phyloP scores from a whole-genome alignment of 2,113 vertebrate genomes.

The Rattus rattus region DNA sequence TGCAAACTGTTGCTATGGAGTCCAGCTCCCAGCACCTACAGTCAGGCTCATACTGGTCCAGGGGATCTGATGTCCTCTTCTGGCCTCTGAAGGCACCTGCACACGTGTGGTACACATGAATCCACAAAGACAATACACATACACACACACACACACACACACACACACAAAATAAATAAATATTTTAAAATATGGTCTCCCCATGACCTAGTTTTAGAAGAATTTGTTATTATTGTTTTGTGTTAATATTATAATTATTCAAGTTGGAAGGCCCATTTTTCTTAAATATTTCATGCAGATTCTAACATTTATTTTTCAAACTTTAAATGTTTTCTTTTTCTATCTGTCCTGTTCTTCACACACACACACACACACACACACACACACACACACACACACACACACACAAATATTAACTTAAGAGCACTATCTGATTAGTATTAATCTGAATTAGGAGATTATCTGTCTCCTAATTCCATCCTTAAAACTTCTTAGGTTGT shows the following conservation, averaged over 20 bases:
- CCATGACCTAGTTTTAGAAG: neutral
- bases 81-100: neutral
- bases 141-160: neutral
- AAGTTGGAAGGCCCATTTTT: neutral
- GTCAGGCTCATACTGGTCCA: neutral
- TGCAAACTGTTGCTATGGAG: neutral
- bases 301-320: neutral
- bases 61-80: neutral
- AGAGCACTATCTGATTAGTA: too few species aligned
- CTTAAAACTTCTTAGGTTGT: too few species aligned
- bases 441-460: too few species aligned
- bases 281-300: neutral
- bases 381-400: neutral
- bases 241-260: neutral
- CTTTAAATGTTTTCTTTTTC: neutral
- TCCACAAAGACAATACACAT: neutral
- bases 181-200: neutral
- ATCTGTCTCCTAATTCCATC: too few species aligned
- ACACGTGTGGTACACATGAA: neutral
- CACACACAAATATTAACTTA: too few species aligned
- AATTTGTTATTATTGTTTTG: neutral
- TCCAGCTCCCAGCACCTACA: neutral
- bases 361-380: too few species aligned
- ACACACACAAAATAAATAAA: neutral
- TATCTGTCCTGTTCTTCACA: neutral